These are phyloP conservation scores for Mantis religiosa DNA, from an alignment of 2,888 invertebrate species.

Conservation along the genomic window DNA sequence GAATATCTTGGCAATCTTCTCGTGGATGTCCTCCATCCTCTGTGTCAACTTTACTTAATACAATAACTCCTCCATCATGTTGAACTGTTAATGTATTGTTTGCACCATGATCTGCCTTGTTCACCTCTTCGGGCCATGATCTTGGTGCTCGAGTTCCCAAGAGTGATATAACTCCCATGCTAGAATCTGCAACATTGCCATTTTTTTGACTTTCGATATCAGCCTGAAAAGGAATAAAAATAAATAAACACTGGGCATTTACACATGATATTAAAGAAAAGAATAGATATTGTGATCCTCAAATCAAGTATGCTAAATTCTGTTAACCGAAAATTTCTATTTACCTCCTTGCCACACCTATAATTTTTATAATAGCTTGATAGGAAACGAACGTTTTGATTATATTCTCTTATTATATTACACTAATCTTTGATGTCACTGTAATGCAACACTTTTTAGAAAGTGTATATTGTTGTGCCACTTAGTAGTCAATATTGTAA, in stretches of 20 bases:
- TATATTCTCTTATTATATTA: no score
- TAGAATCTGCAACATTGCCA: background rate
- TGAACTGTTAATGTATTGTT: slow-evolving; percentile 24
- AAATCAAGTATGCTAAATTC: no score
- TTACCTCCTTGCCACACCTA: no score
- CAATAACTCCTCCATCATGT: slow-evolving; percentile 34
- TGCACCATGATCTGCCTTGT: slow-evolving; percentile 2
- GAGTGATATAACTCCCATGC: background rate
- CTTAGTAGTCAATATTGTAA: no score
- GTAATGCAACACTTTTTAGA: no score
- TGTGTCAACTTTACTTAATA: slow-evolving; percentile 34
- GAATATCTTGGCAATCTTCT: slow-evolving; percentile 33
- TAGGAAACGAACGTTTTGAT: no score
- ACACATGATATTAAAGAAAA: background rate
- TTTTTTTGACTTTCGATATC: slow-evolving; percentile 14
- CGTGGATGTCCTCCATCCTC: slow-evolving; percentile 24
- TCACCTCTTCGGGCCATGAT: slow-evolving; percentile 10
- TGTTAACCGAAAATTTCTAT: no score
- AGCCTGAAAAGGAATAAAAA: background rate
- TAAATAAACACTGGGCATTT: background rate
- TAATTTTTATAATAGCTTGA: no score
- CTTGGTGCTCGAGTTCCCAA: background rate
- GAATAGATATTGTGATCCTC: background rate
- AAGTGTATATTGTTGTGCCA: no score
- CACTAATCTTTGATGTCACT: no score